phyloP scores from a whole-genome alignment of 2,797 vertebrate species.

The Falco naumanni region DNA sequence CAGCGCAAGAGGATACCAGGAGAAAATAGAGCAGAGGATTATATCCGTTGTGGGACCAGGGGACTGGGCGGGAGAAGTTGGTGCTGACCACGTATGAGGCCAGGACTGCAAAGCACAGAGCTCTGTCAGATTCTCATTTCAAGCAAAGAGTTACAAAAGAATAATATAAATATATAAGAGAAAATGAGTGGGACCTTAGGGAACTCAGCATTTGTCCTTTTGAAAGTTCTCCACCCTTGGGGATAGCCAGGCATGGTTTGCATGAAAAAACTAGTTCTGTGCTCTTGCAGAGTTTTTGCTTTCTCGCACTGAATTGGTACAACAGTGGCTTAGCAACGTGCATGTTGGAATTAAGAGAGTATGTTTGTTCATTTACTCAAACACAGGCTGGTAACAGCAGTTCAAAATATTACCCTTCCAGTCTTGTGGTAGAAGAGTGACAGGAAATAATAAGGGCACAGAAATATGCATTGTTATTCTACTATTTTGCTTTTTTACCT shows the following conservation, averaged over 20 bases:
- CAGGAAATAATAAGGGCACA: neutral
- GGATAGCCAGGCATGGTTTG: neutral
- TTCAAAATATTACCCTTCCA: neutral
- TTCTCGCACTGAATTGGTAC: neutral
- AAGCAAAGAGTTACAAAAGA: neutral
- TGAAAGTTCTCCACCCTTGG: neutral
- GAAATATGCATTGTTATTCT: neutral
- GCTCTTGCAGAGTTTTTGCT: neutral
- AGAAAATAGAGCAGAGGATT: neutral
- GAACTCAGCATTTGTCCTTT: neutral
- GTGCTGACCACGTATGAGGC: neutral
- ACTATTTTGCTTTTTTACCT: neutral
- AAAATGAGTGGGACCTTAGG: neutral
- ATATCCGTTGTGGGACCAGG: accelerated
- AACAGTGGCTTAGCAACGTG: neutral
- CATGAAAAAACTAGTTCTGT: neutral
- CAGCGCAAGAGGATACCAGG: neutral
- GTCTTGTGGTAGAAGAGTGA: neutral
- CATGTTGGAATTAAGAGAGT: neutral
- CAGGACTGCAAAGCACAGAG: neutral
- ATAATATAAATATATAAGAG: neutral
- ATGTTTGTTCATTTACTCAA: neutral
- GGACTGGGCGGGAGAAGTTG: neutral
- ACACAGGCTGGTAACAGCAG: neutral
- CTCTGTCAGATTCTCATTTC: neutral